Base-by-base conservation (phyloP, 2,113 vertebrate genomes). In the Nothobranchius kuhntae region DNA sequence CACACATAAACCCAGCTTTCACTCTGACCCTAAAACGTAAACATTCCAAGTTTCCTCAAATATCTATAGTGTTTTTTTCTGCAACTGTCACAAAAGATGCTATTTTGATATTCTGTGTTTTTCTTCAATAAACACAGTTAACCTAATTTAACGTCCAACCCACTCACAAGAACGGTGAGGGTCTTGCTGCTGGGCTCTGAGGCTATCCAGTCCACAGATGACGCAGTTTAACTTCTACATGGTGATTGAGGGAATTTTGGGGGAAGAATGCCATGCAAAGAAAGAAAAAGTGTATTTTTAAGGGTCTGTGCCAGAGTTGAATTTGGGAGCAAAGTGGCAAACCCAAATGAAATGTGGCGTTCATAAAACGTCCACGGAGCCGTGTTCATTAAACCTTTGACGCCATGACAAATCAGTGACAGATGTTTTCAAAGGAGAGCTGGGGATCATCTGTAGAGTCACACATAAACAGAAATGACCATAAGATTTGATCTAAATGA, bases 401-500 rank as follows among this genome's bases (percentile, higher is more conserved):
- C 91, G 92, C 91, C 92, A 82, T 59, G 73, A 76, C 36, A 91
- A 93, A 93, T 91, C 73, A 85, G 75, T 77, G 86, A 63, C 92
- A 93, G 92, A 93, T 92, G 92, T 92, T 87, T 86, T 86, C 77
- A 79, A 75, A 84, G 50, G 48, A 79, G 68, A 77, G 65, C 72
- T 74, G 52, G 52, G 24, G 70, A 78, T 82, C 65, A 75, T 75
- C 2, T 61, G 58, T 70, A 65, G 64, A 84, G 65, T 63, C 80
- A 61, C 65, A 76, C 13, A 78, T 65, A 82, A 82, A 86, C 76
- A 88, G 42, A 88, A 87, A 73, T 77, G 81, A 79, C 73, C 65
- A 63, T 68, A 53, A 62, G 68, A 74, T 81, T 77, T 75, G 74
- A 63, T 61, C 36, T 81, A 52, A 78, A 84, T 68, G 51, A 66